Base-by-base conservation (phyloP, 1,140 invertebrate species). In the Caerostris extrusa region DNA sequence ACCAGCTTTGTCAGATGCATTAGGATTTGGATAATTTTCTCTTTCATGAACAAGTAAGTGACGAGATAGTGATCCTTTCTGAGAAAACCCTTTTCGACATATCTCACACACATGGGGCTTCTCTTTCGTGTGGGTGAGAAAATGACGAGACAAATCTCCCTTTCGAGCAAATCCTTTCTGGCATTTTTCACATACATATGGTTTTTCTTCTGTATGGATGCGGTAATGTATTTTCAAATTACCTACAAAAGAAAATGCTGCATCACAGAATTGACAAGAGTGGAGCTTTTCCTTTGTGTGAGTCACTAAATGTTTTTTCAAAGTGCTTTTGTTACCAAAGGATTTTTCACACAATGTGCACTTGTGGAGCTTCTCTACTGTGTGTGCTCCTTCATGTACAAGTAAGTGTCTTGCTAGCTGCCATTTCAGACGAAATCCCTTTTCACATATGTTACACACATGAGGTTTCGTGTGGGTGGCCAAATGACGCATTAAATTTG, bases 31-130 rank as follows among this genome's bases (percentile, higher is more conserved):
- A 34, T 34, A 34, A 1, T 34, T 34, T 34, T 34, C 34, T 34
- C 61, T 67, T n/a, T 67, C 61, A 58, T 85, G 82, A 56, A 85
- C n/a, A n/a, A 56, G 3, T 56, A 85, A 19, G n/a, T 85, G 82
- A 53, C 17, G 56, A 19, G 12, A 10, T 56, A 85, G 14, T 10
- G n/a, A 57, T 12, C 57, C 19, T 7, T 57, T 83, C 53, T n/a
- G 82, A n/a, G 14, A 14, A 57, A 85, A 85, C 57, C 14, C 12
- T 83, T 58, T 83, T 56, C 7, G n/a, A n/a, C 55, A 58, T n/a
- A 34, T 85, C 7, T 85, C 53, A 85, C 82, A 85, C 17, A 14
- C 82, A 58, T 85, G 55, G 5, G 53, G 82, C 55, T 85, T 85
- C 8, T 17, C 50, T 58, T 85, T 14, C 1, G 56, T 19, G 50